These are phyloP conservation scores for Potamarius usumacintae DNA, from an alignment of 2,113 vertebrate genomes.

Conservation along the genomic window DNA sequence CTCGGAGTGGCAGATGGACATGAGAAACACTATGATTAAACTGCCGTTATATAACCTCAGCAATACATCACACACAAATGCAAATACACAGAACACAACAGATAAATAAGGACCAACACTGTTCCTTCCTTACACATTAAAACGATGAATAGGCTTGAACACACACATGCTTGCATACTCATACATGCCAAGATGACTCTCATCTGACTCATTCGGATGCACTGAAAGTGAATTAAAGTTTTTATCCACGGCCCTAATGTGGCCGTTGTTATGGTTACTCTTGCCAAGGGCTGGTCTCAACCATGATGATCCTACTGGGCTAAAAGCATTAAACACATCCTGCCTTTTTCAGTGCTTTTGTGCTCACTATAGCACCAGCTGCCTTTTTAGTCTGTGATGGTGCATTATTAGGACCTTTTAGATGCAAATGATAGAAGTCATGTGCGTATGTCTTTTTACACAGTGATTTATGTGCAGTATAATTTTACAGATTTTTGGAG, in stretches of 20 bases:
- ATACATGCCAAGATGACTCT: conserved; percentile 18
- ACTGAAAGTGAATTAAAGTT: conserved; percentile 53
- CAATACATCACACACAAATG: neutral
- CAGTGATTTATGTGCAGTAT: neutral
- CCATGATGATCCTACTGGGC: conserved; percentile 48
- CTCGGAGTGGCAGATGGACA: neutral
- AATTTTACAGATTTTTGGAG: neutral
- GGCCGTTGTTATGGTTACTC: conserved; percentile 52
- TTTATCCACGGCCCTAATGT: conserved; percentile 39
- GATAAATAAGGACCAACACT: conserved; percentile 8
- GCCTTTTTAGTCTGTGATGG: conserved; percentile 22
- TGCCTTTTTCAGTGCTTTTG: conserved; percentile 14
- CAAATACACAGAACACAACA: neutral
- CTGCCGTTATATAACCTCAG: neutral
- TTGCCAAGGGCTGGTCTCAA: conserved; percentile 42
- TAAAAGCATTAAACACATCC: conserved; percentile 39
- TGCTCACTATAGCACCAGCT: conserved; percentile 29
- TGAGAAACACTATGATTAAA: neutral
- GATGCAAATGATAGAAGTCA: neutral
- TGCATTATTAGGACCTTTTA: neutral
- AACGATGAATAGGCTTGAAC: conserved; percentile 37
- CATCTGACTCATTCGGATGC: conserved; percentile 50
- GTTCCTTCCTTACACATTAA: conserved; percentile 34
- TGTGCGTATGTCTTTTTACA: neutral
- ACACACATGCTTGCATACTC: neutral